A percentile compares a stretch with the other conserved stretches of the same genome.
Evolutionary conservation across 2,797 vertebrate genomes (phyloP).

Genomic region (Rhynchotus rufescens): DNA sequence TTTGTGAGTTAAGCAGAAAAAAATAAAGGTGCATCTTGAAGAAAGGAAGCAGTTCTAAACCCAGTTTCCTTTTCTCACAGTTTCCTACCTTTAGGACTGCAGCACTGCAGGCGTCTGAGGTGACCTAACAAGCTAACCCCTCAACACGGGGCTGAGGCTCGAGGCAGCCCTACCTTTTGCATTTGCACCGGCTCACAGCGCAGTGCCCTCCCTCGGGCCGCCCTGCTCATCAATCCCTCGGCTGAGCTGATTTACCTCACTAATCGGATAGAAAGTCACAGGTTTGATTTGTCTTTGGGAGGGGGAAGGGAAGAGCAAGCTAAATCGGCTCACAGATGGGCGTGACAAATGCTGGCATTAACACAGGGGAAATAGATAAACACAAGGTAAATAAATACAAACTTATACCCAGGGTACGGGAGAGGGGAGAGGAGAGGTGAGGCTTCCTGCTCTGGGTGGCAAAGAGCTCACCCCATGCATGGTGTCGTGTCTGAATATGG

Average conservation of each 20-base stretch:
- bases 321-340: no score
- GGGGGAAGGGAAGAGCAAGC: no score
- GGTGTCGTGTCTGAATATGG: background rate
- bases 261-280: no score
- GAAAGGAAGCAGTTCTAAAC: background rate
- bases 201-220: background rate
- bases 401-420: no score
- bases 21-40: accelerated
- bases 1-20: background rate
- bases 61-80: background rate
- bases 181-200: background rate
- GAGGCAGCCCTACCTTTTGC: background rate
- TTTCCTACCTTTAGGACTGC: background rate
- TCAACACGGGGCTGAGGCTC: background rate
- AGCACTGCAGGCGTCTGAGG: background rate
- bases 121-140: background rate
- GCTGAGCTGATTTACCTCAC: no score
- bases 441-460: background rate
- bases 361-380: background rate
- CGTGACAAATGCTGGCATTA: background rate
- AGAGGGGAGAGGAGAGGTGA: background rate
- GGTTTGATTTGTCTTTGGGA: no score
- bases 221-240: no score
- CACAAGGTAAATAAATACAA: background rate
- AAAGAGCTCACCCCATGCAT: background rate